Percentiles rank a stretch among this genome's conserved stretches.
Evolutionary conservation across 2,113 vertebrate genomes (phyloP).

Genomic region (Uropsilus gracilis): DNA sequence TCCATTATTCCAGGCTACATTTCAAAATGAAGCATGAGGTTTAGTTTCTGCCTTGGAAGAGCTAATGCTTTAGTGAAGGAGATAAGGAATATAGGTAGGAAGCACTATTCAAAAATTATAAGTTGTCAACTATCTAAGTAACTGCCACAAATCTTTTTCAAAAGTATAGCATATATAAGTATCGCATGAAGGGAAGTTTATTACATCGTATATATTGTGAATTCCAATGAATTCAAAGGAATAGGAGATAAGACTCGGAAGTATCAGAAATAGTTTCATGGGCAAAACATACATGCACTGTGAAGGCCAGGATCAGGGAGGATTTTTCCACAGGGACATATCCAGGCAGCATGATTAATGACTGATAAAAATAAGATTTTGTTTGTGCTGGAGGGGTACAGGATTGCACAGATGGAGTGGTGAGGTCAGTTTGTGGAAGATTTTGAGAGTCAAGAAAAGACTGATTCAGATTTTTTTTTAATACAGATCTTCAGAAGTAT

Average conservation of each 20-base stretch:
- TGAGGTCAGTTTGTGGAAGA: not conserved
- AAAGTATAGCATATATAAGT: too few relatives aligned
- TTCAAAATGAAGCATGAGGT: constrained; percentile 11
- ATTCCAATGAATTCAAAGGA: not conserved
- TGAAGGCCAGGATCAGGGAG: not conserved
- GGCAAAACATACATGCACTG: not conserved
- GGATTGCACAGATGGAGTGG: not conserved
- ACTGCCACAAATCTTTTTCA: constrained; percentile 1
- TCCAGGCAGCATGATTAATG: not conserved
- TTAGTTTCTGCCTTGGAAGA: not conserved
- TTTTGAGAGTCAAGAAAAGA: not conserved
- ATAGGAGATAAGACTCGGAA: not conserved
- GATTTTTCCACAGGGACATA: not conserved
- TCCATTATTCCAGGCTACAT: not conserved
- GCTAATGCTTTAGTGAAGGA: not conserved
- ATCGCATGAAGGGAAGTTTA: not conserved
- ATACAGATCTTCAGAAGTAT: too few relatives aligned
- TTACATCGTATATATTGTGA: not conserved
- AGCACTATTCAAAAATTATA: not conserved
- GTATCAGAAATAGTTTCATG: not conserved
- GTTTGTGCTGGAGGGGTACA: too few relatives aligned
- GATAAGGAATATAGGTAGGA: not conserved
- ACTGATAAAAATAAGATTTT: not conserved
- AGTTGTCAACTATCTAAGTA: constrained; percentile 7
- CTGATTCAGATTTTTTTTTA: not conserved